Conservation (phyloP, 2,888 invertebrate species). For the Agrotis ipsilon region DNA sequence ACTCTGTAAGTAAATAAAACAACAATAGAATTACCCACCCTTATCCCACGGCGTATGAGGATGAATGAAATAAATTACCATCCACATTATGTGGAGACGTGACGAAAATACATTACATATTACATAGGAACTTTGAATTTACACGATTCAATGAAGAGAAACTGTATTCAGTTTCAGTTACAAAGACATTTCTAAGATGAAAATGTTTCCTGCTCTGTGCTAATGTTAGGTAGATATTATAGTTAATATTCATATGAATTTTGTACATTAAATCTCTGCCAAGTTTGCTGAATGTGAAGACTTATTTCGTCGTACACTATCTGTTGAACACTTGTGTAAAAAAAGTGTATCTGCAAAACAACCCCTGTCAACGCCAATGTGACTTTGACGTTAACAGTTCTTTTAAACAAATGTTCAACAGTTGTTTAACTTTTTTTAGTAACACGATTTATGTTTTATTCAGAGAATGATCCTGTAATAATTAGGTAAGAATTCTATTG, state of each 20-base stretch:
- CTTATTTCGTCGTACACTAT: no score
- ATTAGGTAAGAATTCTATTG: no score
- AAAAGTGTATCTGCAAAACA: no score
- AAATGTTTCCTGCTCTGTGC: constrained; percentile 13
- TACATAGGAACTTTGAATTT: constrained; percentile 35
- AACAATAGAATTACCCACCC: constrained; percentile 40
- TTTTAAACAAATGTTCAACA: no score
- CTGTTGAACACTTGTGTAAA: no score
- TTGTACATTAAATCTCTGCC: no score
- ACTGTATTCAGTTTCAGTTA: constrained; percentile 13
- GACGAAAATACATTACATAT: constrained; percentile 42
- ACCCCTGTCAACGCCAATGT: no score
- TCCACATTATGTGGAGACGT: constrained; percentile 55
- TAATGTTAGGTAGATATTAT: constrained; percentile 3
- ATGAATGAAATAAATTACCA: constrained; percentile 56
- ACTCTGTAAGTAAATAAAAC: constrained; percentile 19
- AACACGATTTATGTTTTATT: no score
- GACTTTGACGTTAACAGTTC: no score
- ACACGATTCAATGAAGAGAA: constrained; percentile 26
- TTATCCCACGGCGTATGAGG: constrained; percentile 28
- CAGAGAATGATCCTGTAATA: no score
- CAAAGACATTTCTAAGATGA: not conserved
- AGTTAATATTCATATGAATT: not conserved
- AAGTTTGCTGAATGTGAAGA: no score
- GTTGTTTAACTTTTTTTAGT: no score